Percentiles rank a stretch among this genome's conserved stretches.
Evolutionary conservation across 1,140 invertebrate genomes (phyloP).

Genomic region (Hydropsyche tenuis): DNA sequence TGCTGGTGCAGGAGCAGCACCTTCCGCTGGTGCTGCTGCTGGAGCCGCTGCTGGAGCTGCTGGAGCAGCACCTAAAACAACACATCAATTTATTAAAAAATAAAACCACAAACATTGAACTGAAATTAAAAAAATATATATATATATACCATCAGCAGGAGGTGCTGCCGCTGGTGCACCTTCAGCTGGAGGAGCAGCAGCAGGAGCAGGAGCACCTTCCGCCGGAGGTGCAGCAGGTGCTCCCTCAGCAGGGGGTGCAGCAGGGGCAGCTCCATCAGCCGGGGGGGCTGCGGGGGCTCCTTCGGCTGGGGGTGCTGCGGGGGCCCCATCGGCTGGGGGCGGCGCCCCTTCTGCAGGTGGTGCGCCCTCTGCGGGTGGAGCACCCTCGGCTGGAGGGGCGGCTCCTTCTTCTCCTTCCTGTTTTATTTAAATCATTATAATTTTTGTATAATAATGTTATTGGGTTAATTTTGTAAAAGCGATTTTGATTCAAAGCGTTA

Average conservation of each 20-base stretch:
- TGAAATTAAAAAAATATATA: neutral
- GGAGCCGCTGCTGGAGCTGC: slow-evolving; percentile 45
- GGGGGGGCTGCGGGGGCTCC: slow-evolving; percentile 42
- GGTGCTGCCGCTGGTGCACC: slow-evolving; percentile 41
- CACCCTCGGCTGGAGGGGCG: slow-evolving; percentile 49
- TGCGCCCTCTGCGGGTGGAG: slow-evolving; percentile 42
- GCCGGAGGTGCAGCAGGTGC: slow-evolving; percentile 34
- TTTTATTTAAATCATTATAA: too few species aligned
- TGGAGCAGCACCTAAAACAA: too few species aligned
- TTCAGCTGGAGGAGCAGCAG: slow-evolving; percentile 37
- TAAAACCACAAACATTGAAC: too few species aligned
- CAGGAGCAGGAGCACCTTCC: slow-evolving; percentile 30
- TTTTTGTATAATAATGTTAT: too few species aligned
- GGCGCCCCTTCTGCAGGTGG: slow-evolving; percentile 22
- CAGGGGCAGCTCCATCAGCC: slow-evolving; percentile 40
- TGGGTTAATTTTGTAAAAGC: too few species aligned
- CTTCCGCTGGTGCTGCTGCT: slow-evolving; percentile 9
- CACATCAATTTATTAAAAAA: too few species aligned
- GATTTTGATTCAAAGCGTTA: too few species aligned
- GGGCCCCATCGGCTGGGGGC: slow-evolving; percentile 37
- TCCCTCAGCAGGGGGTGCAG: slow-evolving; percentile 49
- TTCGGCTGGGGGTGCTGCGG: slow-evolving; percentile 42
- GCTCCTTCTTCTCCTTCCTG: slow-evolving; percentile 49
- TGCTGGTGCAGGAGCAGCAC: slow-evolving; percentile 40
- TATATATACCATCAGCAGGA: slow-evolving; percentile 39